Percentiles rank a stretch among this genome's conserved stretches.
Conservation (phyloP, 2,888 invertebrate species). For the Phortica okadai region DNA sequence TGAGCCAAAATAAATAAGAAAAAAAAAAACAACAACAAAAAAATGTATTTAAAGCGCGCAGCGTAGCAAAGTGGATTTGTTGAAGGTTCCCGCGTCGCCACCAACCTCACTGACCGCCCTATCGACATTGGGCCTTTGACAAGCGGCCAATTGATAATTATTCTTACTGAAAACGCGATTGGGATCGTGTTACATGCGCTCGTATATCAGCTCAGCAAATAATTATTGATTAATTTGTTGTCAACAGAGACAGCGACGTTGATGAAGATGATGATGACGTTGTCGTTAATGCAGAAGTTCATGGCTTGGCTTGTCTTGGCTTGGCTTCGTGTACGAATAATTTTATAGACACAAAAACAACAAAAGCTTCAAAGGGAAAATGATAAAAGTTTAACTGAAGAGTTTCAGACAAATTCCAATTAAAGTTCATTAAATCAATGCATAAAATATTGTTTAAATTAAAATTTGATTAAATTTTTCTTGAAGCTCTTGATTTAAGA, state of each 20-base stretch:
- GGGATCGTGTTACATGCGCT: background rate
- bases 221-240: background rate
- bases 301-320: background rate
- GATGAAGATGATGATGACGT: background rate
- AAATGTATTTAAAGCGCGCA: background rate
- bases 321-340: background rate
- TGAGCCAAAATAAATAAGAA: background rate
- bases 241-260: background rate
- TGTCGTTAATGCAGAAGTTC: background rate
- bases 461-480: background rate
- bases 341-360: too few species aligned
- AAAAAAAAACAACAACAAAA: background rate
- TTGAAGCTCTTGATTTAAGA: too few species aligned
- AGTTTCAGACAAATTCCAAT: too few species aligned
- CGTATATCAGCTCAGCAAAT: background rate
- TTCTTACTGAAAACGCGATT: too few species aligned
- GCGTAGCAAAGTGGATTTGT: background rate
- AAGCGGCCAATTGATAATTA: too few species aligned
- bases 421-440: background rate
- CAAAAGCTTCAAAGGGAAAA: too few species aligned
- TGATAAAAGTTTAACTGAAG: too few species aligned
- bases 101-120: too few species aligned
- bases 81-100: background rate
- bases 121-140: too few species aligned
- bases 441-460: slow-evolving; percentile 36